Base-by-base conservation (phyloP, 2,888 invertebrate species). In the Epinotia ramella region DNA sequence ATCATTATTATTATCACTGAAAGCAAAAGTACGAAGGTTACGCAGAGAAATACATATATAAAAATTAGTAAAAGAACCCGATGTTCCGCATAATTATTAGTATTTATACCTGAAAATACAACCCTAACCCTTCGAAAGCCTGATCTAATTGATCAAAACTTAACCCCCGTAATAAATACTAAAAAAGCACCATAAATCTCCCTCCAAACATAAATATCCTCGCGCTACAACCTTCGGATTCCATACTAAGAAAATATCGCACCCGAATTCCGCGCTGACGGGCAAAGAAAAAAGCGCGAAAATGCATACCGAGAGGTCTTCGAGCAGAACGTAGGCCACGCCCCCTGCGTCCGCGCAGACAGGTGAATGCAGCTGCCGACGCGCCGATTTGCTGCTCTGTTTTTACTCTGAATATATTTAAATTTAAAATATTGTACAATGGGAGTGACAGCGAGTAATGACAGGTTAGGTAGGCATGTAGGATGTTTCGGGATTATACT, bases 221-320 rank as follows among this genome's bases (percentile, higher is more conserved):
- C 90, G 84, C 86, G 85, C 84, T 88, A 89, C 89, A 91, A 88
- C 90, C 91, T 90, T 91, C 89, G 90, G 89, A 94, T 94, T 93
- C 94, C 93, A 87, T 82, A 84, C 85, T 81, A 85, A 89, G 92
- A 87, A 94, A 93, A 94, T 94, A 94, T 94, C 92, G 94, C 94
- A 94, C 94, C 93, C 92, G 89, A 93, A 93, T 94, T 93, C 93
- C 92, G 88, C 84, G 84, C 88, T 91, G 92, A 91, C 89, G 87
- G 88, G 86, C 88, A 89, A 83, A 88, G 87, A 90, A 92, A 92
- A 90, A 89, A 88, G 89, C 87, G 90, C 86, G 89, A 87, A 89
- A 91, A 89, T 83, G 86, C 88, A 90, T 91, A 89, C 90, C 88
- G 60, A 81, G 69, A 62, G 33, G 62, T 62, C 62, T 83, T 83